These are phyloP conservation scores for Busseola fusca DNA, from an alignment of 2,888 invertebrate species.

Conservation along the genomic window DNA sequence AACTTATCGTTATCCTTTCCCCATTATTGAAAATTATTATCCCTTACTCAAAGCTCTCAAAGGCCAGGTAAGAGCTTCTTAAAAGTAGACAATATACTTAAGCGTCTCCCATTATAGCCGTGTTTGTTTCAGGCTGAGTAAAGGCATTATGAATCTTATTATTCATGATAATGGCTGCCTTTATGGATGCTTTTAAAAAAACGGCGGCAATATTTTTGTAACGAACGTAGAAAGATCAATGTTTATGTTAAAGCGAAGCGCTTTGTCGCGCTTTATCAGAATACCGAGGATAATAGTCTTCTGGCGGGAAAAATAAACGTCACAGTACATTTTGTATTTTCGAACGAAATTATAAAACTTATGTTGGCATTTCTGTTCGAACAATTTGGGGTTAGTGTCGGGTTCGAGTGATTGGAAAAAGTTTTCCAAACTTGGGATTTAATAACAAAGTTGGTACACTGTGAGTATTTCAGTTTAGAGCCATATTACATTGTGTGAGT, in stretches of 20 bases:
- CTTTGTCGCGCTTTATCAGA: constrained; percentile 22
- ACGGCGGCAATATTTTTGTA: constrained; percentile 32
- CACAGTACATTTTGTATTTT: constrained; percentile 11
- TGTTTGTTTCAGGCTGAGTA: constrained; percentile 44
- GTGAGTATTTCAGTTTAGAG: constrained; percentile 22
- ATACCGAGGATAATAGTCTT: constrained; percentile 20
- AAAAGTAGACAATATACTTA: constrained; percentile 25
- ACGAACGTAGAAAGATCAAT: constrained; percentile 25
- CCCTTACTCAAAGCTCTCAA: constrained; percentile 1
- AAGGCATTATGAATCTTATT: constrained; percentile 48
- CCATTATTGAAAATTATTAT: constrained; percentile 18
- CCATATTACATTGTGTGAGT: constrained; percentile 21
- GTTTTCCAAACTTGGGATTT: constrained; percentile 25
- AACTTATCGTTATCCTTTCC: constrained; percentile 5
- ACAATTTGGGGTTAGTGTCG: constrained; percentile 3
- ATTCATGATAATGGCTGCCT: constrained; percentile 45
- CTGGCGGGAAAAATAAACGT: constrained; percentile 28
- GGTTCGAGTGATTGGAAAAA: constrained; percentile 14
- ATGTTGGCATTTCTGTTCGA: constrained; percentile 25
- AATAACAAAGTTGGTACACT: constrained; percentile 38
- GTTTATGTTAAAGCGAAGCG: constrained; percentile 44
- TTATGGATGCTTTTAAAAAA: constrained; percentile 50
- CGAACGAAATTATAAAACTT: constrained; percentile 24
- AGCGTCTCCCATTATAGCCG: constrained; percentile 40
- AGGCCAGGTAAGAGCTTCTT: constrained; percentile 24